A percentile compares a stretch with the other conserved stretches of the same genome.
Evolutionary conservation across 1,140 invertebrate species (phyloP).

Genomic region (Drosophila arawakana): DNA sequence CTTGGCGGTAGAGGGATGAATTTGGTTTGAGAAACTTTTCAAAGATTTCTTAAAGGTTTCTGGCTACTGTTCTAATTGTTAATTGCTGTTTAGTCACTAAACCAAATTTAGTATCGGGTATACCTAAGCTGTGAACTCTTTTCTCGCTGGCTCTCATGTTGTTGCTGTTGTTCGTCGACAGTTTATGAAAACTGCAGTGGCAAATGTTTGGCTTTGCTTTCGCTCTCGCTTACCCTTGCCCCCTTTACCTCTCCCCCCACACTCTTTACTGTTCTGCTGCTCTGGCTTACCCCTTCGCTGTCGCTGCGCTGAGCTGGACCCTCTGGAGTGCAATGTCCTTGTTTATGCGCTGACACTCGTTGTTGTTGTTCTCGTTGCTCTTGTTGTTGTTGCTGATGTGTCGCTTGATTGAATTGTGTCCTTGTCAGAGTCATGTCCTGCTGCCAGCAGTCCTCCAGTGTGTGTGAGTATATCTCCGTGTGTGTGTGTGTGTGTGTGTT

Average conservation of each 20-base stretch:
- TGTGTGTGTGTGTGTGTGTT: not conserved
- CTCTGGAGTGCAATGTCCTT: slow-evolving; percentile 81
- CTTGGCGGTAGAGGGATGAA: too few relatives aligned
- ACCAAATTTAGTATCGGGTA: too few relatives aligned
- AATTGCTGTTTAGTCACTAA: too few relatives aligned
- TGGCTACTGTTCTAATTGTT: too few relatives aligned
- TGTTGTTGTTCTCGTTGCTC: slow-evolving; percentile 29
- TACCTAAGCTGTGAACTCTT: not conserved
- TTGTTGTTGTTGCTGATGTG: slow-evolving; percentile 42
- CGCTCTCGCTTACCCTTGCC: not conserved
- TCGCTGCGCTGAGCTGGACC: slow-evolving; percentile 35
- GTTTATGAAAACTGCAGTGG: slow-evolving; percentile 79
- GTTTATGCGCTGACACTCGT: slow-evolving; percentile 72
- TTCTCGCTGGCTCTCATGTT: not conserved
- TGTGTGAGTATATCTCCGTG: slow-evolving; percentile 2
- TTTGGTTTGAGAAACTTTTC: too few relatives aligned
- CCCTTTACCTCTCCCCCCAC: not conserved
- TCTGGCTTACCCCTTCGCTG: not conserved
- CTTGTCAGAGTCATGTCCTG: slow-evolving; percentile 67
- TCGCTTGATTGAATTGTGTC: slow-evolving; percentile 80
- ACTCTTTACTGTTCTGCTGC: not conserved
- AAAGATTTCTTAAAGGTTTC: too few relatives aligned
- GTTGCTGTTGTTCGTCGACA: slow-evolving; percentile 51
- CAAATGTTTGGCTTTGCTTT: slow-evolving; percentile 60
- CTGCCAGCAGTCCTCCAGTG: slow-evolving; percentile 1